phyloP scores from a whole-genome alignment of 2,113 vertebrate species.

The Erythrolamprus reginae region DNA sequence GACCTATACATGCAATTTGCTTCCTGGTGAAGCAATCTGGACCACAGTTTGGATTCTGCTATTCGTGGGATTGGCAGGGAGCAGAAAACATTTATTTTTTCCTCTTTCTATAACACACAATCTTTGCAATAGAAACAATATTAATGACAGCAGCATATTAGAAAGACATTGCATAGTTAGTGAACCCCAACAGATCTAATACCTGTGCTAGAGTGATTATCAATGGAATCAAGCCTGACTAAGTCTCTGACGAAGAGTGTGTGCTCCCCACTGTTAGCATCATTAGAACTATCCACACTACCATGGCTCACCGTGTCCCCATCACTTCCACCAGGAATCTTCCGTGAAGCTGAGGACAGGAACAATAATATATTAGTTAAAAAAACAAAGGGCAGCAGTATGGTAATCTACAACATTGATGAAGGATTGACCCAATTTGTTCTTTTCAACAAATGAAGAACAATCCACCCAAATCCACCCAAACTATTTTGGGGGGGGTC shows the following conservation, averaged over 20 bases:
- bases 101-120: slow-evolving; percentile 9
- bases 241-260: slow-evolving; percentile 74
- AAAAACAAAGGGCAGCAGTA: background rate
- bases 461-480: background rate
- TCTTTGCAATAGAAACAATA: slow-evolving; percentile 10
- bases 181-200: slow-evolving; percentile 61
- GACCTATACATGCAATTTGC: background rate
- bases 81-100: background rate
- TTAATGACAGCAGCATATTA: slow-evolving; percentile 31
- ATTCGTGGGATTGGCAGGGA: background rate
- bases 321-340: slow-evolving; percentile 70
- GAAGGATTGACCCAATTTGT: background rate
- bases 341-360: slow-evolving; percentile 67
- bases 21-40: background rate
- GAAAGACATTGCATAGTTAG: slow-evolving; percentile 48
- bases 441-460: background rate
- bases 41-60: background rate
- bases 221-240: slow-evolving; percentile 74
- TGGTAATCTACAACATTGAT: background rate
- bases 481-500: background rate
- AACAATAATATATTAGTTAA: slow-evolving; percentile 59
- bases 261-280: slow-evolving; percentile 80
- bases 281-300: slow-evolving; percentile 84
- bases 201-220: slow-evolving; percentile 85
- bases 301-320: slow-evolving; percentile 83